Evolutionary conservation across 2,113 vertebrate genomes (phyloP).

Genomic region (Pterocles orientalis): DNA sequence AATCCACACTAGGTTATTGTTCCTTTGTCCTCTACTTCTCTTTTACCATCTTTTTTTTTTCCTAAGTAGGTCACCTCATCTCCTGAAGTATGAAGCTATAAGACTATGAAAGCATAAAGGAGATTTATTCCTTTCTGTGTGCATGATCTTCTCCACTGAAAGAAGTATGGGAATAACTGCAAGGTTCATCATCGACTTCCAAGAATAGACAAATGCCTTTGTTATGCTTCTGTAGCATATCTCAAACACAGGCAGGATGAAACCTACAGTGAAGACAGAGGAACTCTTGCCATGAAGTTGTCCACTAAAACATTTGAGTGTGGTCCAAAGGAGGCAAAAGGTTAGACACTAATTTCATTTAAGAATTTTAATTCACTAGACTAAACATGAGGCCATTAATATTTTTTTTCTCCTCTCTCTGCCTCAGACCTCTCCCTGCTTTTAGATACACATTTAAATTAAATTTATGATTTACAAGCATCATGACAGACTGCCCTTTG

Average conservation of each 20-base stretch:
- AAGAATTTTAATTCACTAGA: not conserved
- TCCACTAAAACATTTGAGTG: not conserved
- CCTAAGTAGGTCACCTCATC: constrained; percentile 53
- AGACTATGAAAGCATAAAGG: constrained; percentile 60
- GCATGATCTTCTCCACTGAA: constrained; percentile 18
- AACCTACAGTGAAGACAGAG: not conserved
- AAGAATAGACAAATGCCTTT: constrained; percentile 54
- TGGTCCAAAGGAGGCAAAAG: not conserved
- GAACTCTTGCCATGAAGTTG: not conserved
- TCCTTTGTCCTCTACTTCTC: constrained; percentile 62
- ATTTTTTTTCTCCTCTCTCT: not conserved
- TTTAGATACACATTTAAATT: not conserved
- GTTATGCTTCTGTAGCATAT: not conserved
- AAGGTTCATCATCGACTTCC: not conserved
- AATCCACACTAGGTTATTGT: constrained; percentile 15
- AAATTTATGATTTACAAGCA: constrained; percentile 39
- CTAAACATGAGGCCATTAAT: not conserved
- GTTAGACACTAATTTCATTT: constrained; percentile 2
- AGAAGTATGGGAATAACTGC: constrained; percentile 36
- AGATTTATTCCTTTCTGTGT: constrained; percentile 57
- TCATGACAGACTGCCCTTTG: not conserved
- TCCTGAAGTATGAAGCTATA: constrained; percentile 53
- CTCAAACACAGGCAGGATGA: not conserved
- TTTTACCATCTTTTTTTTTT: not conserved
- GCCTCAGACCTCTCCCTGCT: not conserved